Evolutionary conservation across 92 coral and sea anemone species (phyloP), one percentile per base, ranked within the genome.

Genomic region (Umimayanthus chanpuru): DNA sequence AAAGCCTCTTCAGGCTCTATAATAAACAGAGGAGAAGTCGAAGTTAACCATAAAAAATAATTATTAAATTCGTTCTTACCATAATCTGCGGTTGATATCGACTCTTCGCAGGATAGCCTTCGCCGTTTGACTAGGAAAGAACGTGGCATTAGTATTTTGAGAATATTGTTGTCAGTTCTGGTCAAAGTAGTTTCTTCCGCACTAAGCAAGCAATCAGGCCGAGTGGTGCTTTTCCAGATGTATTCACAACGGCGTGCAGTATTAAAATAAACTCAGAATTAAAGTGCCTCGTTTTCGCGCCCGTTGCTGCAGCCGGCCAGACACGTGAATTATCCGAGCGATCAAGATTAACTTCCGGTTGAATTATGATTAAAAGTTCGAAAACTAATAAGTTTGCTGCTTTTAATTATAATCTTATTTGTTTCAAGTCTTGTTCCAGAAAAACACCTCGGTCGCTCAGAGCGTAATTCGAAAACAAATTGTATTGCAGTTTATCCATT

Each of bases 101-200:
- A 23, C 65, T 43, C 76, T 68, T 82, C 86, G 39, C 86, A 28
- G 68, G 58, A 83, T 6, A 83, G 77, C 67, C 82, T 94, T 58
- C 92, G 81, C 79, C 96, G 90, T 74, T 94, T 94, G 66, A 94
- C 95, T 87, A 94, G 91, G 66, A 94, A 94, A 32, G 96, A 94
- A 50, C 96, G 93, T 32, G 96, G 96, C 96, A 94, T 94, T 76
- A 47, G 66, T 55, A 30, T 16, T 47, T 83, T 68, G 78, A 3
- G 43, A 28, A 20, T 43, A 30, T 15, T 26, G 6, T 23, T 26
- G 38, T 28, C 41, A 26, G 41, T 47, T 18, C 78, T 70, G 87
- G 32, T 44, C 39, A 47, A 43, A 70, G 28, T 18, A 53, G 16
- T 28, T 72, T 26, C 43, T 70, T 44, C 66, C 44, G 61, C 74